Conservation (phyloP, 2,797 vertebrate genomes). For the Schizopygopsis pylzovi region DNA sequence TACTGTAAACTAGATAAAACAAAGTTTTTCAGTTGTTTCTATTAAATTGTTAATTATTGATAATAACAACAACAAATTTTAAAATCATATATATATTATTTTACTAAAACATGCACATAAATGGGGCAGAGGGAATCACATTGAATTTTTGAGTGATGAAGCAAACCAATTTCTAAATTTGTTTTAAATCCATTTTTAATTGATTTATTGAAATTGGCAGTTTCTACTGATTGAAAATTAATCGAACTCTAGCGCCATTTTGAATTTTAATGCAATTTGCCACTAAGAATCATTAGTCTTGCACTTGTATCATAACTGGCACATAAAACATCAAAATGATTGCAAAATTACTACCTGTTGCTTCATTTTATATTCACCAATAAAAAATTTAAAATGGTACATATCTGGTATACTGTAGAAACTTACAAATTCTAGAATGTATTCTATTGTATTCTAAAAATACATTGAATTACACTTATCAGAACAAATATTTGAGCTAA, state of each 20-base stretch:
- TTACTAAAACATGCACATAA: too few relatives aligned
- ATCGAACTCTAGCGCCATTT: neutral
- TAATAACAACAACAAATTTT: too few relatives aligned
- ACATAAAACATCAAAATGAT: neutral
- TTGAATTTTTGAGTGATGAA: neutral
- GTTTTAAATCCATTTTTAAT: neutral
- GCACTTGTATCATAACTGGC: neutral
- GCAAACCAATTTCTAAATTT: neutral
- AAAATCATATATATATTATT: too few relatives aligned
- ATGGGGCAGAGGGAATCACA: neutral
- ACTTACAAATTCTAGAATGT: neutral
- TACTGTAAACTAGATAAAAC: too few relatives aligned
- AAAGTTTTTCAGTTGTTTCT: too few relatives aligned
- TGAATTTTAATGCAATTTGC: neutral
- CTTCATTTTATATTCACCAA: conserved; percentile 5
- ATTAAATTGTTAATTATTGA: too few relatives aligned
- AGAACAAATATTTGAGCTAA: neutral
- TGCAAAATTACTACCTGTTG: neutral
- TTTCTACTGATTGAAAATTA: neutral
- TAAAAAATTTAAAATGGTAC: neutral
- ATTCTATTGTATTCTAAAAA: neutral
- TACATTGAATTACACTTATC: neutral
- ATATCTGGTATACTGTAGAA: neutral
- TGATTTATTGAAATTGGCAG: neutral
- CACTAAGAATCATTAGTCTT: neutral